phyloP scores from a whole-genome alignment of 2,797 vertebrate species.

The Emys orbicularis region DNA sequence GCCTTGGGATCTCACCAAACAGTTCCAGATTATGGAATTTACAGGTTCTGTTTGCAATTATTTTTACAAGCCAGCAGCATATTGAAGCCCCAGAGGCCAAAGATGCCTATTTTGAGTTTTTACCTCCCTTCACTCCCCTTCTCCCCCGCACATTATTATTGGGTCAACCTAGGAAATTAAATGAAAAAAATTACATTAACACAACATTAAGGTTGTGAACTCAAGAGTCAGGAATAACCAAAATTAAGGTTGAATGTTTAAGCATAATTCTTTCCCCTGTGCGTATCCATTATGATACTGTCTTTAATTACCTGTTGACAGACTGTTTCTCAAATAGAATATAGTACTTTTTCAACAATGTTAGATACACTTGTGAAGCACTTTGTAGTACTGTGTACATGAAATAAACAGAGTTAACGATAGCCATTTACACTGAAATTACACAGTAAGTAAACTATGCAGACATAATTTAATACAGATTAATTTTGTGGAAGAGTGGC shows the following conservation, averaged over 20 bases:
- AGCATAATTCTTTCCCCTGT: not conserved
- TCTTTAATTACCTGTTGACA: not conserved
- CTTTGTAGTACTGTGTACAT: not conserved
- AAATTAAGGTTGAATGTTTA: not conserved
- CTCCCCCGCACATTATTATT: not conserved
- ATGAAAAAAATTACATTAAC: not conserved
- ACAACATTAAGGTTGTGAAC: not conserved
- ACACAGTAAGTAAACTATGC: not conserved
- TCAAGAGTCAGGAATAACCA: not conserved
- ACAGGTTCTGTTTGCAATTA: not conserved
- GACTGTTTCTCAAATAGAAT: not conserved
- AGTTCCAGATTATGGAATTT: not conserved
- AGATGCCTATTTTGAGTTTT: not conserved
- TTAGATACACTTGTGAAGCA: not conserved
- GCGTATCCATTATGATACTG: not conserved
- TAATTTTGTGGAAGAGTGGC: not conserved
- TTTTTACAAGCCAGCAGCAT: not conserved
- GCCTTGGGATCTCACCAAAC: not conserved
- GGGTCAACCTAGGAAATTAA: not conserved
- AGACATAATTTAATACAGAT: not conserved
- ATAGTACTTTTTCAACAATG: not conserved
- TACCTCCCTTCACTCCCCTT: not conserved
- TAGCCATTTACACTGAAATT: not conserved
- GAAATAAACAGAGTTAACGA: slow-evolving; percentile 16
- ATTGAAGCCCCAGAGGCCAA: not conserved